These are phyloP conservation scores for Nesogale talazaci DNA, from an alignment of 2,113 vertebrate species.

Conservation along the genomic window DNA sequence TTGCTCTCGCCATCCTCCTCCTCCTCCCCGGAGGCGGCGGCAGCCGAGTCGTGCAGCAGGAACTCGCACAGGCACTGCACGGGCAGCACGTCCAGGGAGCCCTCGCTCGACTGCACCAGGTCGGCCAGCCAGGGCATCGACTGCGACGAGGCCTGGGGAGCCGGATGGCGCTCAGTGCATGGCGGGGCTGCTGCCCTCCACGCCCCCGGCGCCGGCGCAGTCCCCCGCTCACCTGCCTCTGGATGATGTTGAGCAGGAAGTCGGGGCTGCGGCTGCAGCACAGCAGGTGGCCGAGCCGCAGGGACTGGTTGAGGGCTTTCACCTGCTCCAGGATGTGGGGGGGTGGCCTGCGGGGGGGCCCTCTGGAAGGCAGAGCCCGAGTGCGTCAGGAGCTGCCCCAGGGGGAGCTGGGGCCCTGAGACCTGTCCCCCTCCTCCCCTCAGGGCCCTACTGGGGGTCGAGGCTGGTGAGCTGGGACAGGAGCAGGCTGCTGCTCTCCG, in stretches of 20 bases:
- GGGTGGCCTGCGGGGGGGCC: conserved; percentile 95
- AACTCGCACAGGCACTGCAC: conserved; percentile 99
- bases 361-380: conserved; percentile 85
- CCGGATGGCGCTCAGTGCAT: accelerated
- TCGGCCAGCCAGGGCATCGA: conserved; percentile 99
- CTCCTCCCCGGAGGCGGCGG: conserved; percentile 91
- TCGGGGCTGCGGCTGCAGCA: conserved; percentile 97
- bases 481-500: conserved; percentile 96
- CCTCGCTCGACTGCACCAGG: conserved; percentile 97
- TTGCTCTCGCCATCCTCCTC: conserved; percentile 97
- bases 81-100: conserved; percentile 96
- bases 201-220: not conserved
- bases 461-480: conserved; percentile 97
- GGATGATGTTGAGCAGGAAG: conserved; percentile 98
- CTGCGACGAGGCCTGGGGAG: conserved; percentile 94
- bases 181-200: too few relatives aligned
- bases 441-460: conserved; percentile 93
- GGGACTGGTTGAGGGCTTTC: conserved; percentile 95
- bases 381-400: not conserved
- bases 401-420: too few relatives aligned
- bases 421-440: too few relatives aligned
- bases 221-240: conserved; percentile 91
- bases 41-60: conserved; percentile 96
- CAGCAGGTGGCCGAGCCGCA: conserved; percentile 96
- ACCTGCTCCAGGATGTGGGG: conserved; percentile 96